Conservation (phyloP, 2,797 vertebrate genomes). For the Notamacropus eugenii region DNA sequence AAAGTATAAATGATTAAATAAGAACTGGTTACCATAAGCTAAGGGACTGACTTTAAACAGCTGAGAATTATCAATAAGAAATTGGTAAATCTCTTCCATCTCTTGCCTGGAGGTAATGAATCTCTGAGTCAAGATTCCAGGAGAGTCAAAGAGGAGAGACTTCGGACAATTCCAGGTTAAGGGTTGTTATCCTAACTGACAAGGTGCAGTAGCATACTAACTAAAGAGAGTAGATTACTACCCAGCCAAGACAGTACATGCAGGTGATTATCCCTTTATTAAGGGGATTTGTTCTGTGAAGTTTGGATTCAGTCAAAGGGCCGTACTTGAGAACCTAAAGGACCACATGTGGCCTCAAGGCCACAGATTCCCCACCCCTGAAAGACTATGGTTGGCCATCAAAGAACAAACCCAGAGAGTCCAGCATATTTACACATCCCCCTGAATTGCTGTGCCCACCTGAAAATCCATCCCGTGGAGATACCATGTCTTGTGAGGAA, state of each 20-base stretch:
- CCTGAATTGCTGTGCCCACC: neutral
- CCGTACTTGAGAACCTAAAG: too few species aligned
- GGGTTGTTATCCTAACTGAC: neutral
- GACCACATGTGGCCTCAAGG: too few species aligned
- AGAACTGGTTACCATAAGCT: neutral
- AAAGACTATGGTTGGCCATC: neutral
- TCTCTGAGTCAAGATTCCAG: neutral
- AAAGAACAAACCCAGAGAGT: neutral
- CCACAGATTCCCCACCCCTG: too few species aligned
- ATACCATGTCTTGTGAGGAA: too few species aligned
- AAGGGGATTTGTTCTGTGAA: too few species aligned
- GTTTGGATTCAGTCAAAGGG: too few species aligned
- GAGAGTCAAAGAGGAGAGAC: neutral
- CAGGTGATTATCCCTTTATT: neutral
- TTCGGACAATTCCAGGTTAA: neutral
- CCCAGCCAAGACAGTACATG: neutral
- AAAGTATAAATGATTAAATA: neutral
- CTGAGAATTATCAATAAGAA: neutral
- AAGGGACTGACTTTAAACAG: neutral
- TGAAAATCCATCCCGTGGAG: neutral
- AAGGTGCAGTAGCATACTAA: neutral
- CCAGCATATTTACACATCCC: neutral
- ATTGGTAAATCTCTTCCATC: neutral
- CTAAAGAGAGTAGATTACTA: neutral
- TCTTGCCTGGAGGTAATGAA: neutral